A percentile compares a stretch with the other conserved stretches of the same genome.
These are phyloP conservation scores for Aulostomus chinensis DNA, from an alignment of 2,797 vertebrate species.

Conservation along the genomic window DNA sequence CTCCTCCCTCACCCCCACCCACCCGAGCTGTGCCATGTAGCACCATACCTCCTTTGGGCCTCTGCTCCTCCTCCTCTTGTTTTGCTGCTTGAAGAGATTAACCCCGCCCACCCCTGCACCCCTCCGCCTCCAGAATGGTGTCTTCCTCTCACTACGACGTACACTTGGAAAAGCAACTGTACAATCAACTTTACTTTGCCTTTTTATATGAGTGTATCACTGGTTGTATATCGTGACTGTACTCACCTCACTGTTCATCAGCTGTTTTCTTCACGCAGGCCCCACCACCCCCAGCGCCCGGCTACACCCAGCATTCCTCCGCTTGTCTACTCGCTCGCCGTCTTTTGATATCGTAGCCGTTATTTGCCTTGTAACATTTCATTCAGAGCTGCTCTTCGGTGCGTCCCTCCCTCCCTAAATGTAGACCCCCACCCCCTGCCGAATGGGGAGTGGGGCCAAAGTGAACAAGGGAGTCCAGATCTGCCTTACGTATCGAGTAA, in stretches of 20 bases:
- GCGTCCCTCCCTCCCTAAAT: slow-evolving; percentile 26
- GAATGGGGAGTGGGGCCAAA: slow-evolving; percentile 44
- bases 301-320: slow-evolving; percentile 15
- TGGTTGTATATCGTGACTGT: slow-evolving; percentile 64
- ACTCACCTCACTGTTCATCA: slow-evolving; percentile 58
- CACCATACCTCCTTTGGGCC: slow-evolving; percentile 25
- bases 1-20: background rate
- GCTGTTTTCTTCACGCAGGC: slow-evolving; percentile 51
- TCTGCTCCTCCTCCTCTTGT: slow-evolving; percentile 1
- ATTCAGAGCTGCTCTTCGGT: slow-evolving; percentile 52
- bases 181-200: slow-evolving; percentile 74
- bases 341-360: slow-evolving; percentile 69
- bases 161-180: slow-evolving; percentile 75
- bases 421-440: slow-evolving; percentile 19
- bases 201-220: slow-evolving; percentile 68
- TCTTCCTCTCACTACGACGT: slow-evolving; percentile 78
- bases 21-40: slow-evolving; percentile 52
- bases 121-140: slow-evolving; percentile 48
- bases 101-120: slow-evolving; percentile 23
- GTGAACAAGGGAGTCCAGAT: slow-evolving; percentile 37
- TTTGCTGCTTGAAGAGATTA: slow-evolving; percentile 74
- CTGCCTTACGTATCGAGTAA: slow-evolving; percentile 58
- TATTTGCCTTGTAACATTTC: slow-evolving; percentile 71
- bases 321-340: slow-evolving; percentile 49
- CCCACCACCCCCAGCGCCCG: slow-evolving; percentile 44